Conservation (phyloP, 2,113 vertebrate species). For the Sapajus apella region DNA sequence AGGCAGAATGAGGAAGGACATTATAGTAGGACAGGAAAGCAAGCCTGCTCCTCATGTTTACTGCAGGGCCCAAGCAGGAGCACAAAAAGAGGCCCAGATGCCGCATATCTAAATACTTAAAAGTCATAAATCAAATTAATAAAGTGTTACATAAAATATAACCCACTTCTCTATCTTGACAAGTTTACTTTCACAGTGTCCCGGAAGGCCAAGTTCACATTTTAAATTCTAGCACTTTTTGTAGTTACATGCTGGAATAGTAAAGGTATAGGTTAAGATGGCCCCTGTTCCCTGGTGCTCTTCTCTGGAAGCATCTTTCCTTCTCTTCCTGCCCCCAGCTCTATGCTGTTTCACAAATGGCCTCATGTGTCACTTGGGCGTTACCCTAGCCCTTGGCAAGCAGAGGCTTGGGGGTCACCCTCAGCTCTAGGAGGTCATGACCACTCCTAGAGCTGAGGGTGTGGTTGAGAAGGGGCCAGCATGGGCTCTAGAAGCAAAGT, state of each 20-base stretch:
- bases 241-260: not conserved
- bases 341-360: not conserved
- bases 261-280: not conserved
- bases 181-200: not conserved
- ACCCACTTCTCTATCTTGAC: not conserved
- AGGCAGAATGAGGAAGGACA: not conserved
- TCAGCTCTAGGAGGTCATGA: not conserved
- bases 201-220: not conserved
- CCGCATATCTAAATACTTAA: not conserved
- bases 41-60: not conserved
- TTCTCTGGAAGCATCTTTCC: not conserved
- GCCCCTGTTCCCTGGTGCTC: not conserved
- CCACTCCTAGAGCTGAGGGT: not conserved
- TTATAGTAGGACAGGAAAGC: not conserved
- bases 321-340: not conserved
- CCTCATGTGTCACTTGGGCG: not conserved
- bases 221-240: not conserved
- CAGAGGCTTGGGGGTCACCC: not conserved
- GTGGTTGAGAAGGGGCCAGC: not conserved
- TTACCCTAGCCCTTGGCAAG: not conserved
- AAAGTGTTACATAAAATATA: not conserved
- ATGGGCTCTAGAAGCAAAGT: no score
- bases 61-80: not conserved
- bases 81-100: not conserved
- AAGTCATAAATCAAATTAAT: not conserved